Base-by-base conservation (phyloP, 2,797 vertebrate genomes). In the Sebastes taczanowskii region DNA sequence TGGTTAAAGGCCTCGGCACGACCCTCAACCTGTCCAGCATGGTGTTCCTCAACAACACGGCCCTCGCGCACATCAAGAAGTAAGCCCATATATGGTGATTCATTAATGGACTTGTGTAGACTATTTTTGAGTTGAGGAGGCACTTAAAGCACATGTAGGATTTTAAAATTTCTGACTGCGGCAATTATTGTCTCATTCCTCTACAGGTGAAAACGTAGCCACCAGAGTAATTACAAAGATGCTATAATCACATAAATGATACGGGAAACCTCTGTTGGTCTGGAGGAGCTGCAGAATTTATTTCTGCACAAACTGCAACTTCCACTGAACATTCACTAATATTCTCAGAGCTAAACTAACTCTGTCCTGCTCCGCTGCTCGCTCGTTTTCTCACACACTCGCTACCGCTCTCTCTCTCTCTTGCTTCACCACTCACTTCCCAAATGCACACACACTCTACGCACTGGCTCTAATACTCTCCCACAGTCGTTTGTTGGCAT, bases 41-140 rank as follows among this genome's bases (percentile, higher is more conserved):
- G 92, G 8, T 98, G 86, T 96, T 97, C 14, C 6, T 95, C 85
- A 98, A 97, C 91, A 97, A 97, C 87, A 91, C 68, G 52, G 95
- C 95, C 32, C 70, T 98, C 75, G 97, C 96, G 61, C 91, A 96
- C 89, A 95, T 97, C 68, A 96, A 93, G 73, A 98, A 93, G 98
- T 99, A 94, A 96, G 97, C 86, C 18, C 10, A 6, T 13, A 5
- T 16, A 1, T 52, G 7, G 49, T 0, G 49, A 20, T 62, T 68
- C 9, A 27, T 13, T 11, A n/a, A 30, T 42, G 11, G 22, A 34
- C 30, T 22, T 67, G 13, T n/a, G 18, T 46, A 23, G 8, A 14
- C 11, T 65, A 1, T 27, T 34, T 68, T 27, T 64, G n/a, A n/a
- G 2, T 22, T 49, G 1, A 49, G 11, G n/a, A 32, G 16, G 53